Conservation (phyloP, 1,140 invertebrate genomes). For the Meteorus sp. region DNA sequence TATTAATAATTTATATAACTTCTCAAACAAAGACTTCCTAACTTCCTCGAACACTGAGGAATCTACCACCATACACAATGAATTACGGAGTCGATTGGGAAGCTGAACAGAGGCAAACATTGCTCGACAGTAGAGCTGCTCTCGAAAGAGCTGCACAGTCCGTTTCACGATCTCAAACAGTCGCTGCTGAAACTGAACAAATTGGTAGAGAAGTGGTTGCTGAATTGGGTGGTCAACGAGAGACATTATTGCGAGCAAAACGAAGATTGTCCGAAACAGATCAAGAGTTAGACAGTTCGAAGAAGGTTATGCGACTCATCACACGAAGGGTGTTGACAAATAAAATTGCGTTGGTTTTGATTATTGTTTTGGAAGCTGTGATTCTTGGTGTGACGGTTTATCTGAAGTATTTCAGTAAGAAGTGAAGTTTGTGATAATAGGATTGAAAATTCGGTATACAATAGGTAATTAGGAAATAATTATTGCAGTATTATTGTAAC, state of each 20-base stretch:
- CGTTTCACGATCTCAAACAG: constrained; percentile 69
- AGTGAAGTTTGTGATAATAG: constrained; percentile 17
- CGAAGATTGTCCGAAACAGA: constrained; percentile 66
- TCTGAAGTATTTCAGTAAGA: constrained; percentile 59
- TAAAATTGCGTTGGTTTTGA: constrained; percentile 69
- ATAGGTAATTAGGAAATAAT: no score
- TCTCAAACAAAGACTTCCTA: no score
- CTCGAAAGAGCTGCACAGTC: constrained; percentile 68
- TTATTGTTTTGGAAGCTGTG: constrained; percentile 67
- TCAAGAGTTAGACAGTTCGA: constrained; percentile 62
- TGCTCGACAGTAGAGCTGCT: constrained; percentile 63
- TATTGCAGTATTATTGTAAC: no score
- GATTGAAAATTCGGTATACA: neutral
- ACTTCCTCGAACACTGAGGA: no score
- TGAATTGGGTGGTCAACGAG: constrained; percentile 67
- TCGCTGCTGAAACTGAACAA: constrained; percentile 78
- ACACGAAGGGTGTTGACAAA: constrained; percentile 67
- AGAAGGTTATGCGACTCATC: constrained; percentile 65
- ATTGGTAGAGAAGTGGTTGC: constrained; percentile 76
- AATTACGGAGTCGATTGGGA: constrained; percentile 57
- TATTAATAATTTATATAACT: no score
- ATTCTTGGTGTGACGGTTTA: constrained; percentile 66
- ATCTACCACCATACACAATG: constrained; percentile 40
- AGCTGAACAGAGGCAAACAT: constrained; percentile 57
- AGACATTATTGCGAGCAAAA: constrained; percentile 65